Evolutionary conservation across 2,113 vertebrate genomes (phyloP).

Genomic region (Sterna hirundo): DNA sequence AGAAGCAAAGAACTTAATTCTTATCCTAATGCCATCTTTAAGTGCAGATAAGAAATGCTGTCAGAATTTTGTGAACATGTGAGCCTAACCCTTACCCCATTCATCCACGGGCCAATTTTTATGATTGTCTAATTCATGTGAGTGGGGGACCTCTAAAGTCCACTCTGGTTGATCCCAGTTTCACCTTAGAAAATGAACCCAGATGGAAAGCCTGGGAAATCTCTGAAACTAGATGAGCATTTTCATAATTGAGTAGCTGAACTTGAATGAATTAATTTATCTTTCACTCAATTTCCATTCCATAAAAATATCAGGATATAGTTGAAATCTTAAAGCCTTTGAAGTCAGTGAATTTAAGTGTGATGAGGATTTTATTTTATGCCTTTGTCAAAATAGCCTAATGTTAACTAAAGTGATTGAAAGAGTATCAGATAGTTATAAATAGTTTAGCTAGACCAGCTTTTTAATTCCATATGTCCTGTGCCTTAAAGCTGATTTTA

Average conservation of each 20-base stretch:
- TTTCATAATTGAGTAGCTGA: neutral
- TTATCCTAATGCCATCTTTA: neutral
- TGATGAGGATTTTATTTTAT: conserved; percentile 12
- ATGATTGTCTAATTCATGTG: neutral
- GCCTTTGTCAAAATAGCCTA: neutral
- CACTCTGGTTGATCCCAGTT: neutral
- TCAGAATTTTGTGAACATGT: neutral
- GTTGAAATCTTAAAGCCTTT: neutral
- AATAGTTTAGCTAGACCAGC: conserved; percentile 18
- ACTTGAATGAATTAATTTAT: neutral
- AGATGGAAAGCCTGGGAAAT: neutral
- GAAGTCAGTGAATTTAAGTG: conserved; percentile 4
- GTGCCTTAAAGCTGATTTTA: neutral
- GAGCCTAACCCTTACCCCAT: neutral
- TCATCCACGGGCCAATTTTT: neutral
- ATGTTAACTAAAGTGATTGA: conserved; percentile 13
- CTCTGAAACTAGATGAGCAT: neutral
- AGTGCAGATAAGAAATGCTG: neutral
- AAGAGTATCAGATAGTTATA: conserved; percentile 21
- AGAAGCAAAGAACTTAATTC: neutral
- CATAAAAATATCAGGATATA: neutral
- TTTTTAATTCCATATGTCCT: conserved; percentile 24
- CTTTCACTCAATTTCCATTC: neutral
- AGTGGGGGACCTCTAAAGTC: neutral
- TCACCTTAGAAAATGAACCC: neutral